These are phyloP conservation scores for Galeruca laticollis DNA, from an alignment of 2,888 invertebrate species.

Conservation along the genomic window DNA sequence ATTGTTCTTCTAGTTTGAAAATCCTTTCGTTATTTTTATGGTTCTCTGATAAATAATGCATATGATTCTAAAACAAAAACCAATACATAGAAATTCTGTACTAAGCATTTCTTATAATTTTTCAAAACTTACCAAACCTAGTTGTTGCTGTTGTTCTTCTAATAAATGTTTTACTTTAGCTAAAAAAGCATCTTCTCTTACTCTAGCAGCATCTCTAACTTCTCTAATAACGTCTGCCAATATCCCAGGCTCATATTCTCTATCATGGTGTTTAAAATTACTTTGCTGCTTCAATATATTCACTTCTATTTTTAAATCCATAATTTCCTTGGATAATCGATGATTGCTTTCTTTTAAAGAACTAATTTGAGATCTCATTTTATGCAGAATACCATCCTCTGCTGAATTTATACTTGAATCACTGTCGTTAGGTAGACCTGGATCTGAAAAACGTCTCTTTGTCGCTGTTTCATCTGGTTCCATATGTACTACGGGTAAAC, in stretches of 20 bases:
- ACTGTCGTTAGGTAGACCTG: slow-evolving; percentile 70
- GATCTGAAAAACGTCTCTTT: slow-evolving; percentile 76
- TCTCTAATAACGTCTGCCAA: slow-evolving; percentile 79
- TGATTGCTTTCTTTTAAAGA: slow-evolving; percentile 79
- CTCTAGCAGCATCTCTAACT: slow-evolving; percentile 78
- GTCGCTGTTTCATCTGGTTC: slow-evolving; percentile 68
- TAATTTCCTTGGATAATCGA: slow-evolving; percentile 80
- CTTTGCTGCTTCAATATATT: slow-evolving; percentile 63
- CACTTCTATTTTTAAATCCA: slow-evolving; percentile 77
- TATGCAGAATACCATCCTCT: slow-evolving; percentile 72
- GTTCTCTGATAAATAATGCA: slow-evolving; percentile 75
- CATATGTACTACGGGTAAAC: slow-evolving; percentile 79
- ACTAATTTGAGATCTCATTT: slow-evolving; percentile 80
- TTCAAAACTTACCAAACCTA: slow-evolving; percentile 63
- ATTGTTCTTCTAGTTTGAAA: slow-evolving; percentile 76
- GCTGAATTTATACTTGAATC: slow-evolving; percentile 69
- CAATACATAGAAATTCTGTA: no score
- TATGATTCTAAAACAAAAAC: slow-evolving; percentile 71
- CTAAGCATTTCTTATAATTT: background rate
- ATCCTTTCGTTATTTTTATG: slow-evolving; percentile 77
- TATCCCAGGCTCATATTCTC: slow-evolving; percentile 78
- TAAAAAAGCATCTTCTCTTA: slow-evolving; percentile 79
- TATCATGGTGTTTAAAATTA: slow-evolving; percentile 59
- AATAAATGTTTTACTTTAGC: slow-evolving; percentile 73
- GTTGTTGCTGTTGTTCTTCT: slow-evolving; percentile 70